Base-by-base conservation (phyloP, 2,797 vertebrate genomes). In the Muscicapa striata region DNA sequence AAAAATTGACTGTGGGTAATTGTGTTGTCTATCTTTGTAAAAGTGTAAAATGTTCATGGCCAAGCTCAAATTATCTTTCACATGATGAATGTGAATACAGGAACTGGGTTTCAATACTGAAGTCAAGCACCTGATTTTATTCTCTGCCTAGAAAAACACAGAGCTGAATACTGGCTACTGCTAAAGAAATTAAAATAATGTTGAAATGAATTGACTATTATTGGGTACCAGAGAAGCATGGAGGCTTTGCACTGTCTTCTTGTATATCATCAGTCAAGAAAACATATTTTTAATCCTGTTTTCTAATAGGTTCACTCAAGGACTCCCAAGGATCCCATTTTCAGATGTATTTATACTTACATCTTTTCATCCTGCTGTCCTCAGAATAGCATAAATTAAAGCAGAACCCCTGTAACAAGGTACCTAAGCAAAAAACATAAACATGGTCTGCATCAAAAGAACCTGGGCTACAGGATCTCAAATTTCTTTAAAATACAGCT, bases 281-380 rank as follows among this genome's bases (percentile, higher is more conserved):
- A 67, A 81, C 8, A 26, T 29, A n/a, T 34, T 89, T 69, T 85
- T 24, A 15, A 52, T 61, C 13, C 36, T 49, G 4, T 81, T 89
- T 94, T 80, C 34, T 59, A 78, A 20, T 16, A 52, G 17, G 19
- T 58, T 81, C 51, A 45, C 36, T 89, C 38, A 57, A 93, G 57
- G 30, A 83, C n/a, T 16, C 23, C 29, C 30, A 70, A 87, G 36
- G 30, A 93, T 80, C 32, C 16, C 36, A 58, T 55, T 74, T 92
- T 85, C 89, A 95, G 64, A 87, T 68, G 66, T 87, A 48, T 91
- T 93, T 95, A 69, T 64, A 68, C 38, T 78, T 81, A 15, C 7
- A 87, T 26, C 15, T 83, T 89, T 89, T 73, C 61, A 69, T 52
- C 34, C 23, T 34, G 10, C 19, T 68, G 30, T 80, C 46, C 84